phyloP scores from a whole-genome alignment of 1,140 invertebrate species.

The Hypsibius dujardini region DNA sequence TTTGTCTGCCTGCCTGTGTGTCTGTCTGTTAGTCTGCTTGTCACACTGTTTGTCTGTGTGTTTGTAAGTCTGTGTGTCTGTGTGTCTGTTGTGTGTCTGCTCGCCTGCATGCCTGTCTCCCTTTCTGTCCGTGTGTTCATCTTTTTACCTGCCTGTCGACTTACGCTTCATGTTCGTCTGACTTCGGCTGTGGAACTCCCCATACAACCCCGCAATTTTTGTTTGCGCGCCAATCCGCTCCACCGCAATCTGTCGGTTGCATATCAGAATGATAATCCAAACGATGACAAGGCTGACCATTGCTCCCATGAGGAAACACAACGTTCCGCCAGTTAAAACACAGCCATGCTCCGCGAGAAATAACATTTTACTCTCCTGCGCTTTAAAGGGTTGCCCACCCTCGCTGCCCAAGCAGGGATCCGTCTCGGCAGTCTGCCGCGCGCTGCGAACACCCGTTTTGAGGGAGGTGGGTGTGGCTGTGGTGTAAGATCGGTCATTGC shows the following conservation, averaged over 20 bases:
- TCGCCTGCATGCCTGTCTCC: too few relatives aligned
- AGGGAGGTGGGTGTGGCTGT: too few relatives aligned
- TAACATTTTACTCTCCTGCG: not conserved
- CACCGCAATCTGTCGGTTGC: conserved; percentile 12
- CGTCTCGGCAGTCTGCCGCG: not conserved
- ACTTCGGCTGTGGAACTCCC: not conserved
- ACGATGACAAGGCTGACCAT: conserved; percentile 1
- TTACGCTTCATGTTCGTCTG: not conserved
- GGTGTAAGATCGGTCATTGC: too few relatives aligned
- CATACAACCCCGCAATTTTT: not conserved
- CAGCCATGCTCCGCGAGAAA: conserved; percentile 2
- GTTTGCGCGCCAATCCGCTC: conserved; percentile 1
- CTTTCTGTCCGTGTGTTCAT: too few relatives aligned
- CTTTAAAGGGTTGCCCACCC: not conserved
- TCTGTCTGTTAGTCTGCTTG: too few relatives aligned
- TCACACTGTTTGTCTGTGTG: too few relatives aligned
- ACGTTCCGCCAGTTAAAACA: not conserved
- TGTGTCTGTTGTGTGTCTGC: too few relatives aligned
- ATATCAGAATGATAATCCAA: conserved; percentile 15
- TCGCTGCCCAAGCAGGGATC: not conserved
- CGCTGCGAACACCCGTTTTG: not conserved
- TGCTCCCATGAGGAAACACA: conserved; percentile 8
- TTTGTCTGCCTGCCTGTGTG: too few relatives aligned
- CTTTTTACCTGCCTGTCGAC: too few relatives aligned
- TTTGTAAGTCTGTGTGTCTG: too few relatives aligned